Percentiles rank a stretch among this genome's conserved stretches.
Evolutionary conservation across 1,140 invertebrate genomes (phyloP).

Genomic region (Neotoxoptera formosana): DNA sequence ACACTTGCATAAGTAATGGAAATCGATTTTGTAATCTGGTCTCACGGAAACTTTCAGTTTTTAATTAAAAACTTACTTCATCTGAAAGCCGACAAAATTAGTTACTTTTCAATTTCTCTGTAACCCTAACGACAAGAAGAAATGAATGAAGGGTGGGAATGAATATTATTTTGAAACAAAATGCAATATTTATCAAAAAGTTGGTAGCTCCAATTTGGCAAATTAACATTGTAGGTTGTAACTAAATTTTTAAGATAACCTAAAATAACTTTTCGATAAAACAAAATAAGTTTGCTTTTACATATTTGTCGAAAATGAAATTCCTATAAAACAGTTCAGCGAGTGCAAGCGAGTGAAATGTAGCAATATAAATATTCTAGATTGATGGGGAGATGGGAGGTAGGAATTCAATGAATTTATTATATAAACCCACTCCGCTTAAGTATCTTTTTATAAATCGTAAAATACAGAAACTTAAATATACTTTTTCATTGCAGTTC

Average conservation of each 20-base stretch:
- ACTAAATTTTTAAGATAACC: constrained; percentile 40
- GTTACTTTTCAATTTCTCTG: constrained; percentile 52
- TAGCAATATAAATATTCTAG: constrained; percentile 48
- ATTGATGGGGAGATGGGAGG: background rate
- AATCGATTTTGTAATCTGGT: constrained; percentile 57
- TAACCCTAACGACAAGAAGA: background rate
- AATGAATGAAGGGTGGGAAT: background rate
- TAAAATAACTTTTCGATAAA: constrained; percentile 41
- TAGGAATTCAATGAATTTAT: constrained; percentile 52
- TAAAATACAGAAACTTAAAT: background rate
- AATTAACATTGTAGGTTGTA: constrained; percentile 33
- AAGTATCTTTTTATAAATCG: constrained; percentile 21
- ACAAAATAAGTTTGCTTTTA: constrained; percentile 41
- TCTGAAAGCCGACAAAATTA: constrained; percentile 44
- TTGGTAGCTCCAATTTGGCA: constrained; percentile 31
- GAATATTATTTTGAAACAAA: constrained; percentile 51
- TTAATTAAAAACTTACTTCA: constrained; percentile 58
- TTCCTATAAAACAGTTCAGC: constrained; percentile 44
- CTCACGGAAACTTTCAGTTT: constrained; percentile 55
- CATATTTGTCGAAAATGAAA: constrained; percentile 53
- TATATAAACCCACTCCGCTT: background rate
- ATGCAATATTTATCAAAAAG: constrained; percentile 56
- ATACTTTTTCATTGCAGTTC: constrained; percentile 70
- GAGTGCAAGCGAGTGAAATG: background rate
- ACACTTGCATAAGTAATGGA: constrained; percentile 56